Evolutionary conservation across 2,888 invertebrate species (phyloP), one percentile per base, ranked within the genome.

Genomic region (Yponomeuta sedellus): DNA sequence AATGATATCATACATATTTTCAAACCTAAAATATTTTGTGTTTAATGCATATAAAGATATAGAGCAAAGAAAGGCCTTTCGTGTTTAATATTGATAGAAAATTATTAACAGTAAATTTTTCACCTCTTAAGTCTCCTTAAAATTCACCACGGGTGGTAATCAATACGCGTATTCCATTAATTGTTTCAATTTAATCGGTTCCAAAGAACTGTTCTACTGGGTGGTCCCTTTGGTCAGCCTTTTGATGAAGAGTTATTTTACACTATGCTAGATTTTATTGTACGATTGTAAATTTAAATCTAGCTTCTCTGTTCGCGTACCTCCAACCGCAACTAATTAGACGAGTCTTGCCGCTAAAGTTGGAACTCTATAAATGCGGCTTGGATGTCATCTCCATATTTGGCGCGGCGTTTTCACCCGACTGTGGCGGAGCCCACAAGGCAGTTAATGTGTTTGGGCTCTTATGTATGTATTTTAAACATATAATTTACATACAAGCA

Each of bases 261-360:
- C 12, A 52, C 44, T 1, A 16, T 16, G 3, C 1, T 52, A 52
- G n/a, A 34, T 34, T 34, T 8, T 8, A 5, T 34, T 34, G 34
- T 5, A 8, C 34, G 10, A 34, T 8, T 34, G 34, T 8, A 6
- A 34, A 34, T 34, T 34, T 34, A 34, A 34, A 34, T 34, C 34
- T 34, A 34, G 6, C 34, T 8, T 34, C 34, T 34, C 34, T 34
- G 5, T 12, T 5, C 16, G 5, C 16, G 44, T 52, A 52, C 44
- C 5, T 16, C 2, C 16, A 59, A 59, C n/a, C 25, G 59, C 20
- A 22, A 20, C 25, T 59, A 59, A 59, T 59, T 22, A 22, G 59
- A 59, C 59, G 25, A 59, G 59, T 59, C 59, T 59, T 52, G 44
- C 44, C 59, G 59, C 59, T 22, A 59, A 59, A 59, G 59, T 20